phyloP scores from a whole-genome alignment of 2,797 vertebrate species.

The Erethizon dorsatum region DNA sequence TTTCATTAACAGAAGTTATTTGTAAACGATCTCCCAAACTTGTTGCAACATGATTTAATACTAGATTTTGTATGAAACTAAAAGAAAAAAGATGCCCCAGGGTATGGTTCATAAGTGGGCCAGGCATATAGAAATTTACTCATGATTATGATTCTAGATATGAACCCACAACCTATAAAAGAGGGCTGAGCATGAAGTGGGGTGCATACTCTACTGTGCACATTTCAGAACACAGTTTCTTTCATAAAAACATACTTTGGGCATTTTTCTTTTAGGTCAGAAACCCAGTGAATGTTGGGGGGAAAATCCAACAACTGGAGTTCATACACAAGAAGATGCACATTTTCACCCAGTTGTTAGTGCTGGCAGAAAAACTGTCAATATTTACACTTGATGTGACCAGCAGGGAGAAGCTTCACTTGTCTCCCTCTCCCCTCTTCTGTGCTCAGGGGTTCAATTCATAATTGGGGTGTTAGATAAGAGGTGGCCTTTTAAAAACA shows the following conservation, averaged over 20 bases:
- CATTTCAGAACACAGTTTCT: constrained; percentile 40
- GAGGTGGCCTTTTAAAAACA: neutral
- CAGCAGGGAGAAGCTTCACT: neutral
- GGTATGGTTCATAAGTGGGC: constrained; percentile 60
- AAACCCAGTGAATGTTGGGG: neutral
- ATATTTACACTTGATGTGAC: neutral
- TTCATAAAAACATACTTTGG: constrained; percentile 12
- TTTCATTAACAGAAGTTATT: neutral
- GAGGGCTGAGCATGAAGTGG: neutral
- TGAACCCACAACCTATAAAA: neutral
- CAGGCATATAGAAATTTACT: constrained; percentile 53
- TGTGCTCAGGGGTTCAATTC: neutral
- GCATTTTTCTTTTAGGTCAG: neutral
- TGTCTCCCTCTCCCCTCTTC: neutral
- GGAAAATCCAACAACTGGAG: neutral
- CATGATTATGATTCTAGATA: constrained; percentile 46
- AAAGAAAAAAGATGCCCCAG: constrained; percentile 45
- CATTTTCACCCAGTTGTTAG: constrained; percentile 30
- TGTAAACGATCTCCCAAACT: constrained; percentile 12
- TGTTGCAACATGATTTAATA: constrained; percentile 66
- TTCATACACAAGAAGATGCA: constrained; percentile 32
- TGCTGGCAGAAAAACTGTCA: neutral
- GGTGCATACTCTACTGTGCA: constrained; percentile 14
- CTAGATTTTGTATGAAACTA: neutral
- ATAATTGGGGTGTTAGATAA: neutral